Conservation (phyloP, 2,888 invertebrate genomes). For the Erebia aethiops region DNA sequence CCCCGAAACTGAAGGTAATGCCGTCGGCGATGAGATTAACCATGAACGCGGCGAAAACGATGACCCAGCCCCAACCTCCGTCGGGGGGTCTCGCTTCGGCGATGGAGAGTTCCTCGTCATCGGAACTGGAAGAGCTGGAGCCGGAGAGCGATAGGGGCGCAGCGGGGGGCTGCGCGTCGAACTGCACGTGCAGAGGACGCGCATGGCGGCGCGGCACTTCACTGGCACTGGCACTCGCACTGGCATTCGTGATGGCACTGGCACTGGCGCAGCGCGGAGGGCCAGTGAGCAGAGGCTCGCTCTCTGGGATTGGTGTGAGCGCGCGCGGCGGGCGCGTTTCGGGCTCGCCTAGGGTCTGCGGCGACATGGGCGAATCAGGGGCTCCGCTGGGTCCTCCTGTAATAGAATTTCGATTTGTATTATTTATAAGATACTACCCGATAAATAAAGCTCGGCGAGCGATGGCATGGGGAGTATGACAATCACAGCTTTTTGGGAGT, state of each 20-base stretch:
- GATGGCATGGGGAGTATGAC: too few species aligned
- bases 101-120: constrained; percentile 84
- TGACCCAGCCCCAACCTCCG: constrained; percentile 97
- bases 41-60: constrained; percentile 94
- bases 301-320: constrained; percentile 70
- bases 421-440: too few species aligned
- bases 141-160: constrained; percentile 63
- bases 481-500: too few species aligned
- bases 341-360: constrained; percentile 65
- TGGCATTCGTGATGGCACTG: not conserved
- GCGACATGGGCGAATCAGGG: constrained; percentile 55
- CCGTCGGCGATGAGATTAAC: constrained; percentile 96
- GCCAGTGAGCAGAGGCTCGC: constrained; percentile 67
- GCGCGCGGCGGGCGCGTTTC: constrained; percentile 68
- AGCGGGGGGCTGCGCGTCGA: constrained; percentile 77
- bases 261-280: constrained; percentile 35
- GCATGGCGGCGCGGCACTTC: constrained; percentile 59
- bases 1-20: constrained; percentile 95
- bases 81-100: constrained; percentile 90
- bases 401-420: not conserved
- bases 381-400: constrained; percentile 71
- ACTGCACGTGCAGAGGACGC: constrained; percentile 83
- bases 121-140: constrained; percentile 77
- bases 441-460: too few species aligned
- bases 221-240: constrained; percentile 47